A percentile compares a stretch with the other conserved stretches of the same genome.
phyloP scores from a whole-genome alignment of 1,140 invertebrate genomes.

The Drosophila novamexicana region DNA sequence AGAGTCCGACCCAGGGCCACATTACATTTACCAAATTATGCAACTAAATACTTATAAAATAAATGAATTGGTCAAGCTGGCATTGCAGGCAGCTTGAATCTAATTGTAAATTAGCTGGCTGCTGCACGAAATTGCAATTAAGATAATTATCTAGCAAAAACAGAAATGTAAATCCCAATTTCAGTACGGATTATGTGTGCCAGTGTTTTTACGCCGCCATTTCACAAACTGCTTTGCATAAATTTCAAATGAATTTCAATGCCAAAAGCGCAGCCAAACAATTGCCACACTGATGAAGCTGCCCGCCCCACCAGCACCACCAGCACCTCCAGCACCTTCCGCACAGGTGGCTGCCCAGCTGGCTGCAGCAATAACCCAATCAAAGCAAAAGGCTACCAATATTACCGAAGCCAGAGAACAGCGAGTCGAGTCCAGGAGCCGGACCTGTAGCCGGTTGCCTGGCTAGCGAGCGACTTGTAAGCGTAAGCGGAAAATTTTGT shows the following conservation, averaged over 20 bases:
- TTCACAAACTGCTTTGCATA: slow-evolving; percentile 69
- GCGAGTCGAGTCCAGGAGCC: neutral
- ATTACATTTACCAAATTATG: slow-evolving; percentile 11
- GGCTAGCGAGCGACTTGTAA: slow-evolving; percentile 35
- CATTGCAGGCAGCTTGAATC: slow-evolving; percentile 56
- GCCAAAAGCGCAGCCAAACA: slow-evolving; percentile 77
- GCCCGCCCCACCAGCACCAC: neutral
- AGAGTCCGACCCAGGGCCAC: neutral
- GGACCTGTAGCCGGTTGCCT: slow-evolving; percentile 6
- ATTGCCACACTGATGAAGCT: slow-evolving; percentile 73
- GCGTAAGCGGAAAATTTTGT: slow-evolving; percentile 71
- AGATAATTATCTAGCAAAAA: slow-evolving; percentile 78
- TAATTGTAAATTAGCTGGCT: slow-evolving; percentile 64
- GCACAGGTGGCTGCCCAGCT: neutral
- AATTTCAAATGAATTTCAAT: slow-evolving; percentile 78
- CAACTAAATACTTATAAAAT: slow-evolving; percentile 18
- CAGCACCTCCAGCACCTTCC: neutral
- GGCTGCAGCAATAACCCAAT: slow-evolving; percentile 32
- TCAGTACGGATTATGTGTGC: slow-evolving; percentile 35
- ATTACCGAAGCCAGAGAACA: slow-evolving; percentile 6
- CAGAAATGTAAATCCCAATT: slow-evolving; percentile 65
- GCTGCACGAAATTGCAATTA: slow-evolving; percentile 73
- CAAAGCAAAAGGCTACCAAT: slow-evolving; percentile 24
- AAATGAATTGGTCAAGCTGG: slow-evolving; percentile 53
- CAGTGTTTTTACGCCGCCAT: slow-evolving; percentile 32